Evolutionary conservation across 2,888 invertebrate species (phyloP), one percentile per base, ranked within the genome.

Genomic region (Cerastoderma edule): DNA sequence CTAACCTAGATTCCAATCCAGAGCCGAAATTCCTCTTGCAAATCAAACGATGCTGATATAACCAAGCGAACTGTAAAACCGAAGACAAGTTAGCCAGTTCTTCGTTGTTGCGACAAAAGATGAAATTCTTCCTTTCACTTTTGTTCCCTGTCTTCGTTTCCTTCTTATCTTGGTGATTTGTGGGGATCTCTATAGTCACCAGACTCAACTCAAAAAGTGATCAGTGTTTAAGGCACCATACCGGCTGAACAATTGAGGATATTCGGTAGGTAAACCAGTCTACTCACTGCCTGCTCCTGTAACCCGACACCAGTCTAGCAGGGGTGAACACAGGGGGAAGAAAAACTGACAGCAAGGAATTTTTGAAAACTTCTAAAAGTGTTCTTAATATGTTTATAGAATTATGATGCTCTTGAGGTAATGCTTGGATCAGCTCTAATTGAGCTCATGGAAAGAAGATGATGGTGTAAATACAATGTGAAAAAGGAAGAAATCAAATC

Each of bases 151-250:
- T n/a, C n/a, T n/a, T n/a, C n/a, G n/a, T n/a, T n/a, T n/a, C n/a
- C n/a, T 60, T 28, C 35, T 57, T 63, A 60, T 78, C 73, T 77
- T 78, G 75, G 35, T 35, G 72, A 75, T 72, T 75, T 75, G 75
- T 72, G 78, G 78, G 78, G 78, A 75, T 75, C 57, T 30, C 24
- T 60, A 60, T 35, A 60, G 66, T 66, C 75, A 75, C 78, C 78
- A 78, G 69, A 78, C 60, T 69, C 69, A 75, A 71, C 71, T 64
- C n/a, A 65, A 74, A 66, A 69, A 69, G 77, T 65, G 72, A 68
- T 64, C 48, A 67, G 68, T 71, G 77, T 77, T 77, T 77, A 77
- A 53, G 63, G 77, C 72, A 72, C 67, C 77, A 66, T 77, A 72
- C 68, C 77, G 72, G 77, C 60, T 66, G 22, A 54, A 69, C 72